These are phyloP conservation scores for Hyles euphorbiae DNA, from an alignment of 1,140 invertebrate genomes.

Conservation along the genomic window DNA sequence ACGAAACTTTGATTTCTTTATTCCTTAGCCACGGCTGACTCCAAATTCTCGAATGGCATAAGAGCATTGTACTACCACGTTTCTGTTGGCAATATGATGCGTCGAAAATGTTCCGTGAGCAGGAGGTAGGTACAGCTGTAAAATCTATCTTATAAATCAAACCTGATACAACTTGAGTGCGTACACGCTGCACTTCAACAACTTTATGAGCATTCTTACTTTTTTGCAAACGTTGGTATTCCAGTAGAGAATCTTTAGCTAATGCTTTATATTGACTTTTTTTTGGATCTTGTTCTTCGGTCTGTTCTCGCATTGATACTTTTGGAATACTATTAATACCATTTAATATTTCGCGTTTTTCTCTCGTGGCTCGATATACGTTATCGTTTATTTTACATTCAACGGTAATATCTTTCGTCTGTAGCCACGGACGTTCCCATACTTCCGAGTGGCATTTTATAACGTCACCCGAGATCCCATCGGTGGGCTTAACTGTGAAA, in stretches of 20 bases:
- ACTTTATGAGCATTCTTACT: constrained; percentile 34
- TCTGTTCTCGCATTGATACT: no score
- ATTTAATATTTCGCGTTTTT: no score
- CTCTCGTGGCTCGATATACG: no score
- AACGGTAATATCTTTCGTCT: constrained; percentile 18
- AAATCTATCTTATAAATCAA: constrained; percentile 43
- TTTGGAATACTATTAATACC: no score
- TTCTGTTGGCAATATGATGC: constrained; percentile 4
- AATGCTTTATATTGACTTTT: constrained; percentile 36
- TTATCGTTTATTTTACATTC: constrained; percentile 4
- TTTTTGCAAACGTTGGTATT: constrained; percentile 31
- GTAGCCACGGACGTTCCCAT: constrained; percentile 76
- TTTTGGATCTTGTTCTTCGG: constrained; percentile 29
- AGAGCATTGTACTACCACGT: constrained; percentile 19
- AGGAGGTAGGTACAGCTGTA: constrained; percentile 30
- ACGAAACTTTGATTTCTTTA: constrained; percentile 32
- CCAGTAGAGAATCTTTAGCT: constrained; percentile 40
- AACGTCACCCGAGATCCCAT: neutral
- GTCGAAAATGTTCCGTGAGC: constrained; percentile 11
- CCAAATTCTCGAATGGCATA: constrained; percentile 42
- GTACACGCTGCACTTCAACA: constrained; percentile 40
- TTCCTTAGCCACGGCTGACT: constrained; percentile 33
- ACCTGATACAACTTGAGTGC: constrained; percentile 34
- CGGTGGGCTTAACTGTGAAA: constrained; percentile 14
- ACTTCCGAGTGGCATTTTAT: constrained; percentile 67